Evolutionary conservation across 2,888 invertebrate species (phyloP).

Genomic region (Brenthis hecate): DNA sequence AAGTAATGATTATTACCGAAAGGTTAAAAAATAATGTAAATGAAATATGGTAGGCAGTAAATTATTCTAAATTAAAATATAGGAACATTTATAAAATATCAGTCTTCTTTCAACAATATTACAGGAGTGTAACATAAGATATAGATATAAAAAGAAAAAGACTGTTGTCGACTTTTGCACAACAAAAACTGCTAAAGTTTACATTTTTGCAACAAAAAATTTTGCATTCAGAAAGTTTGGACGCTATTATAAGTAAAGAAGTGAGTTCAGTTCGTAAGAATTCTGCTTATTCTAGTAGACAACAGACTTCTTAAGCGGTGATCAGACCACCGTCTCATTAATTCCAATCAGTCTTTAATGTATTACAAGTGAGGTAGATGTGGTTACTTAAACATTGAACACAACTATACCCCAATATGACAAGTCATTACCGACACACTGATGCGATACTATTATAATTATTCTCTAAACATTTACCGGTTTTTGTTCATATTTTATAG

Average conservation of each 20-base stretch:
- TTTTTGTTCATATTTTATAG: neutral
- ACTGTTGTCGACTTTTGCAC: slow-evolving; percentile 66
- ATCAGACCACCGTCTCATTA: slow-evolving; percentile 75
- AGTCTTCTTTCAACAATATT: slow-evolving; percentile 77
- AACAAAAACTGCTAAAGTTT: slow-evolving; percentile 44
- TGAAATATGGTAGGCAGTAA: slow-evolving; percentile 75
- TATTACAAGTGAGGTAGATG: slow-evolving; percentile 73
- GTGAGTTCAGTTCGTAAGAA: slow-evolving; percentile 39
- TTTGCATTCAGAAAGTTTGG: slow-evolving; percentile 40
- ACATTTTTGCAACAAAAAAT: slow-evolving; percentile 29
- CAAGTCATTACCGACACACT: slow-evolving; percentile 35
- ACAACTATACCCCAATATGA: slow-evolving; percentile 48
- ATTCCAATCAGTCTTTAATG: slow-evolving; percentile 73
- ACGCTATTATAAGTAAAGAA: slow-evolving; percentile 44
- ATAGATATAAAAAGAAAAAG: slow-evolving; percentile 58
- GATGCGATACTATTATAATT: neutral
- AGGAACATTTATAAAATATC: slow-evolving; percentile 80
- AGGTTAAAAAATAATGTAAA: slow-evolving; percentile 73
- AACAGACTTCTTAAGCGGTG: slow-evolving; percentile 76
- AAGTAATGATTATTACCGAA: slow-evolving; percentile 72
- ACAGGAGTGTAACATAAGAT: slow-evolving; percentile 73
- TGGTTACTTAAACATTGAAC: slow-evolving; percentile 63
- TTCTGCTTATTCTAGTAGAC: slow-evolving; percentile 61
- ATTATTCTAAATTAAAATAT: slow-evolving; percentile 81
- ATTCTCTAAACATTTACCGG: neutral